Conservation (phyloP, 1,140 invertebrate genomes). For the Atta colombica region DNA sequence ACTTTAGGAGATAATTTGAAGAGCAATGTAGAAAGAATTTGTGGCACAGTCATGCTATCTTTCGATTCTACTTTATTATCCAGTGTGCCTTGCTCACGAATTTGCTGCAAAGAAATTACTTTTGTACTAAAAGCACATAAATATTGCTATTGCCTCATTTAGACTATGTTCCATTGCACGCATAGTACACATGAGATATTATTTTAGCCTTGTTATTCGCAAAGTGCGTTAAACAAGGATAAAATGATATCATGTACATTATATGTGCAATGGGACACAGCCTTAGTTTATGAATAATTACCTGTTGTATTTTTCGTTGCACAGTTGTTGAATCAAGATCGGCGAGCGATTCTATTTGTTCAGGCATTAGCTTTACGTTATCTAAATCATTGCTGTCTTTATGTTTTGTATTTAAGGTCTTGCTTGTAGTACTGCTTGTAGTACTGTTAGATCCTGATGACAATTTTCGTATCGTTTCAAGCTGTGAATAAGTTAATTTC, state of each 20-base stretch:
- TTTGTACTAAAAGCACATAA: neutral
- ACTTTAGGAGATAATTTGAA: conserved; percentile 78
- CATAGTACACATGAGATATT: too few relatives aligned
- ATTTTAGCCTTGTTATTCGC: too few relatives aligned
- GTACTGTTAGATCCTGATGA: conserved; percentile 72
- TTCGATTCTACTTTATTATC: conserved; percentile 50
- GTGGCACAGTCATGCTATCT: conserved; percentile 78
- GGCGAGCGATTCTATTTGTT: conserved; percentile 35
- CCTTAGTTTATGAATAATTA: conserved; percentile 13
- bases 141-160: neutral
- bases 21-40: conserved; percentile 80
- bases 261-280: too few relatives aligned
- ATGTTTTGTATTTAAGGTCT: neutral
- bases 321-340: neutral
- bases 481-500: conserved; percentile 81
- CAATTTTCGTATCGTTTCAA: conserved; percentile 81
- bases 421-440: neutral
- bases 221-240: too few relatives aligned
- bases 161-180: too few relatives aligned
- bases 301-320: conserved; percentile 19
- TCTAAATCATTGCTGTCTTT: neutral
- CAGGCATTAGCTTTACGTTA: conserved; percentile 34
- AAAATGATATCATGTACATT: too few relatives aligned
- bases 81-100: neutral
- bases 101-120: conserved; percentile 26